A percentile compares a stretch with the other conserved stretches of the same genome.
Evolutionary conservation across 2,888 invertebrate species (phyloP).

Genomic region (Drosophila tanythrix): DNA sequence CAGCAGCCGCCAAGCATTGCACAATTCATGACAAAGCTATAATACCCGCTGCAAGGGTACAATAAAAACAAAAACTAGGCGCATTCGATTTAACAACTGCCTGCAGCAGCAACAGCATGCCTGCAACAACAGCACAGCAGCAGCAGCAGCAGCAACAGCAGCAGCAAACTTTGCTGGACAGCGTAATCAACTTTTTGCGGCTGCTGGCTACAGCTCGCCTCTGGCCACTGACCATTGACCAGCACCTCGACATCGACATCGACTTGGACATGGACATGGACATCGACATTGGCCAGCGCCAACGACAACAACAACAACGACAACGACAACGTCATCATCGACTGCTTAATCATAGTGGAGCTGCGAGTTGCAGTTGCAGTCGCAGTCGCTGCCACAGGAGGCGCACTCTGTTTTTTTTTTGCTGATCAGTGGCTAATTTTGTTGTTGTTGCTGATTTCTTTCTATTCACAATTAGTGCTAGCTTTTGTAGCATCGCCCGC

Average conservation of each 20-base stretch:
- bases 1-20: not conserved
- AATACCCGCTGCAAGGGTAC: constrained; percentile 13
- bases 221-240: constrained; percentile 74
- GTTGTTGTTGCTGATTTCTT: constrained; percentile 33
- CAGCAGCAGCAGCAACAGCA: constrained; percentile 17
- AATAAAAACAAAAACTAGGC: constrained; percentile 24
- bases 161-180: constrained; percentile 24
- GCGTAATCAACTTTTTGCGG: constrained; percentile 54
- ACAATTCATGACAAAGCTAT: not conserved
- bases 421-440: constrained; percentile 46
- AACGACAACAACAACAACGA: constrained; percentile 20
- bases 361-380: constrained; percentile 33
- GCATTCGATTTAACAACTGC: constrained; percentile 77
- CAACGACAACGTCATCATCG: constrained; percentile 52
- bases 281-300: constrained; percentile 34
- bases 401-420: constrained; percentile 49
- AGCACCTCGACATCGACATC: constrained; percentile 50
- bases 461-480: constrained; percentile 54
- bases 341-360: constrained; percentile 73
- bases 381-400: constrained; percentile 35
- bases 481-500: constrained; percentile 34
- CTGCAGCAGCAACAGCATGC: constrained; percentile 42
- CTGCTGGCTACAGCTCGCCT: constrained; percentile 25
- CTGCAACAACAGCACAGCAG: constrained; percentile 9
- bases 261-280: constrained; percentile 18